phyloP scores from a whole-genome alignment of 2,797 vertebrate genomes.

The Tauraco hartlaubi region DNA sequence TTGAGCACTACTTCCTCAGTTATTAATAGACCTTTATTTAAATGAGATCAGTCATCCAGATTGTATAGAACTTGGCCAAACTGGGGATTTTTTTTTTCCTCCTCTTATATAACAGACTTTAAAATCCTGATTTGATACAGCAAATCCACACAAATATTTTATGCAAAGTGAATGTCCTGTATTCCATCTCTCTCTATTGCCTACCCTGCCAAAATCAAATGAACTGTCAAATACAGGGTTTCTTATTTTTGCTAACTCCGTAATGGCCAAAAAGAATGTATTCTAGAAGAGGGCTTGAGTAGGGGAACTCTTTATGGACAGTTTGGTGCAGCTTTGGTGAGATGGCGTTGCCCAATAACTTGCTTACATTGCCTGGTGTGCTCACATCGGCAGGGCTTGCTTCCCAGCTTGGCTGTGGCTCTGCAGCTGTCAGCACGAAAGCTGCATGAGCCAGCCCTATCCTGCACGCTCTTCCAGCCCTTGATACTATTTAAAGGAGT shows the following conservation, averaged over 20 bases:
- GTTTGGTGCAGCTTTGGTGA: neutral
- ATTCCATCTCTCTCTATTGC: neutral
- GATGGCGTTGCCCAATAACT: neutral
- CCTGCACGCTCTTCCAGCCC: neutral
- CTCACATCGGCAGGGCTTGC: rapidly evolving
- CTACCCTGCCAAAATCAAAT: neutral
- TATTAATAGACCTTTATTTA: constrained; percentile 18
- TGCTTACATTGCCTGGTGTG: neutral
- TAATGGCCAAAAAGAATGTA: neutral
- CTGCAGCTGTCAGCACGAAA: neutral
- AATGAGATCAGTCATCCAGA: neutral
- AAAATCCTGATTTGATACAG: neutral
- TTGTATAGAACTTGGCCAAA: neutral
- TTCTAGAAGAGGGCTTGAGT: neutral
- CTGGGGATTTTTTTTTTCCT: neutral
- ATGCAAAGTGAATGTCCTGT: neutral
- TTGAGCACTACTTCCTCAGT: neutral
- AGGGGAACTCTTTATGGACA: neutral
- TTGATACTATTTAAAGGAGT: neutral
- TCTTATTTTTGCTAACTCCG: neutral
- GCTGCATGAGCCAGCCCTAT: neutral
- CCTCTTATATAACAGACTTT: constrained; percentile 1
- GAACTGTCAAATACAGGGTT: neutral
- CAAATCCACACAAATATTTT: neutral
- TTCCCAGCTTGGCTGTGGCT: neutral